These are phyloP conservation scores for Planiliza haematocheilus DNA, from an alignment of 2,113 vertebrate genomes.

Conservation along the genomic window DNA sequence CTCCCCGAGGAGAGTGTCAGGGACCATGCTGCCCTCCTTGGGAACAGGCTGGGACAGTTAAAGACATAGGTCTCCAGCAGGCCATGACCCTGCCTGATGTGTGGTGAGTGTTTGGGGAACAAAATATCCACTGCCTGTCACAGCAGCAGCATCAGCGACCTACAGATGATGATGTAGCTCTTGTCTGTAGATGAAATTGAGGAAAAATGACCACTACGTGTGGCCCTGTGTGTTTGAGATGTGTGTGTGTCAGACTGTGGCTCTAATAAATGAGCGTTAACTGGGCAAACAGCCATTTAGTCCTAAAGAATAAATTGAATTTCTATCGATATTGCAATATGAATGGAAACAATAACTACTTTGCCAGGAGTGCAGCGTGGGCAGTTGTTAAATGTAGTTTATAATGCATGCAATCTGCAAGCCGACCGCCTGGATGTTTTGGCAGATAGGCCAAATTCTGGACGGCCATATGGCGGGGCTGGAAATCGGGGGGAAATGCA, in stretches of 20 bases:
- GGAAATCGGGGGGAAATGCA: not conserved
- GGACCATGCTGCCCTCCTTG: conserved; percentile 35
- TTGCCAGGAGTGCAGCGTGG: conserved; percentile 32
- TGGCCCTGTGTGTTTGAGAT: conserved; percentile 3
- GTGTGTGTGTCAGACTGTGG: not conserved
- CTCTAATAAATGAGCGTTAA: conserved; percentile 45
- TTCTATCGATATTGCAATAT: conserved; percentile 46
- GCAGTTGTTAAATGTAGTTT: conserved; percentile 43
- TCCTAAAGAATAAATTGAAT: conserved; percentile 36
- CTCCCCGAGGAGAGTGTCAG: conserved; percentile 60
- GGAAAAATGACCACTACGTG: not conserved
- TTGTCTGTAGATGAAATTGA: conserved; percentile 13
- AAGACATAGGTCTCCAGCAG: conserved; percentile 62
- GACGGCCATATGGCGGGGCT: not conserved
- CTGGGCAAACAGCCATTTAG: conserved; percentile 50
- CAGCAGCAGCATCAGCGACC: conserved; percentile 34
- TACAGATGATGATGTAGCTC: conserved; percentile 19
- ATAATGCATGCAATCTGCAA: conserved; percentile 12
- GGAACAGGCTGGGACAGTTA: conserved; percentile 53
- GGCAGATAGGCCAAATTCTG: conserved; percentile 18
- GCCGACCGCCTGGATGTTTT: conserved; percentile 9
- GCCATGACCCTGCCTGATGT: conserved; percentile 73
- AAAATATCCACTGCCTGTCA: conserved; percentile 67
- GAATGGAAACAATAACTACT: conserved; percentile 40
- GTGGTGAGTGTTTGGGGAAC: conserved; percentile 65